Evolutionary conservation across 35 echinoderm and acorn worm species (phyloP).

Genomic region (Heliocidaris erythrogramma): DNA sequence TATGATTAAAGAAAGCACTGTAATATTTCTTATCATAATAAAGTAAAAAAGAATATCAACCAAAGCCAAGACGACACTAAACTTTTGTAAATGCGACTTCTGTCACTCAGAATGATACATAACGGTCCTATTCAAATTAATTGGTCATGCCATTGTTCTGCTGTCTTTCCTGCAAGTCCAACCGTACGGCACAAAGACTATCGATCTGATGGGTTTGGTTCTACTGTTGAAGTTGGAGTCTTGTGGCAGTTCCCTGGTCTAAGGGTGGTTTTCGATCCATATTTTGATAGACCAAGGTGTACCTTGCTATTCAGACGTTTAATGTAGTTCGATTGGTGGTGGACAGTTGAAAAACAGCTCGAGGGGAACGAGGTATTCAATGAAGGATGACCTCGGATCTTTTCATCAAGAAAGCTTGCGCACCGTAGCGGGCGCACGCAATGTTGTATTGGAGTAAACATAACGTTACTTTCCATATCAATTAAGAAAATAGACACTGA

Average conservation of each 20-base stretch:
- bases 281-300: slow-evolving; percentile 1
- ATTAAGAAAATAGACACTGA: no score
- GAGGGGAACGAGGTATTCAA: neutral
- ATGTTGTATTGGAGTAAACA: neutral
- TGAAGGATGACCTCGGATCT: neutral
- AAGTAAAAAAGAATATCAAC: neutral
- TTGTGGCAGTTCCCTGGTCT: neutral
- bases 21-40: neutral
- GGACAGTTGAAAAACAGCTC: neutral
- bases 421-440: neutral
- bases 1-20: neutral
- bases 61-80: neutral
- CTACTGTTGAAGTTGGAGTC: neutral
- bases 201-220: neutral
- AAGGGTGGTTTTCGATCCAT: neutral
- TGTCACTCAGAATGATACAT: neutral
- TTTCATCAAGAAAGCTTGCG: neutral
- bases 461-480: no score
- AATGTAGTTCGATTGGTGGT: slow-evolving; percentile 9
- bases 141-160: neutral
- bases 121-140: neutral
- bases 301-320: neutral
- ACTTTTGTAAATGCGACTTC: neutral
- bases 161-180: neutral
- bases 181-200: neutral